Evolutionary conservation across 2,797 vertebrate species (phyloP).

Genomic region (Trematomus bernacchii): DNA sequence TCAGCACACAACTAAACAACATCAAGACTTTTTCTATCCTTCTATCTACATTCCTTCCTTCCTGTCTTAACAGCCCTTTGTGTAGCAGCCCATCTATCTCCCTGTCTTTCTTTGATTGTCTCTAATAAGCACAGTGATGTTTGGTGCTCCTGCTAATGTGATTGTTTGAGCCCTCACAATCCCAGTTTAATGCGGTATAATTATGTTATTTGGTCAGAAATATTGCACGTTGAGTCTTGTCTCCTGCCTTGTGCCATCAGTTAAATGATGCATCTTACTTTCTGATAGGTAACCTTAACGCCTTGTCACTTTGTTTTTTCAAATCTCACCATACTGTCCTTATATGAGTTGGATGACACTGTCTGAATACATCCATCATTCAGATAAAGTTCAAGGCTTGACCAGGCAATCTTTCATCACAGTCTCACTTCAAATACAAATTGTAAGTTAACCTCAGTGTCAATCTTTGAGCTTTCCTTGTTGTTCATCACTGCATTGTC

Average conservation of each 20-base stretch:
- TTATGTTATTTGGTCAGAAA: conserved; percentile 35
- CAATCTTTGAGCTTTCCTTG: conserved; percentile 31
- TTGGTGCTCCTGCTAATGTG: conserved; percentile 74
- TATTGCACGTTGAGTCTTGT: conserved; percentile 37
- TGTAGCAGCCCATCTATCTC: conserved; percentile 57
- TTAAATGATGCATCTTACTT: conserved; percentile 36
- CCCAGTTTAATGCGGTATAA: conserved; percentile 39
- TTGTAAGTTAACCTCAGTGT: background rate
- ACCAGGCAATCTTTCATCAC: background rate
- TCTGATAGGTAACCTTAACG: conserved; percentile 26
- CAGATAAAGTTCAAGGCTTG: conserved; percentile 16
- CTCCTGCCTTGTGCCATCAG: conserved; percentile 30
- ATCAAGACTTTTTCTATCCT: conserved; percentile 57
- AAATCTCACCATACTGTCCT: background rate
- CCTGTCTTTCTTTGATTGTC: conserved; percentile 53
- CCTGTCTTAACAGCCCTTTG: conserved; percentile 47
- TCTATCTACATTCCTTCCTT: conserved; percentile 38
- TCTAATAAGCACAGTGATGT: conserved; percentile 79
- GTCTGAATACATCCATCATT: conserved; percentile 23
- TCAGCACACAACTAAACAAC: conserved; percentile 55
- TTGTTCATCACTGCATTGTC: conserved; percentile 57
- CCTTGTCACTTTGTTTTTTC: conserved; percentile 10
- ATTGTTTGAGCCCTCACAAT: conserved; percentile 62
- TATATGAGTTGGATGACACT: background rate
- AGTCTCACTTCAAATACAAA: background rate